Evolutionary conservation across 2,113 vertebrate genomes (phyloP).

Genomic region (Jaculus jaculus): DNA sequence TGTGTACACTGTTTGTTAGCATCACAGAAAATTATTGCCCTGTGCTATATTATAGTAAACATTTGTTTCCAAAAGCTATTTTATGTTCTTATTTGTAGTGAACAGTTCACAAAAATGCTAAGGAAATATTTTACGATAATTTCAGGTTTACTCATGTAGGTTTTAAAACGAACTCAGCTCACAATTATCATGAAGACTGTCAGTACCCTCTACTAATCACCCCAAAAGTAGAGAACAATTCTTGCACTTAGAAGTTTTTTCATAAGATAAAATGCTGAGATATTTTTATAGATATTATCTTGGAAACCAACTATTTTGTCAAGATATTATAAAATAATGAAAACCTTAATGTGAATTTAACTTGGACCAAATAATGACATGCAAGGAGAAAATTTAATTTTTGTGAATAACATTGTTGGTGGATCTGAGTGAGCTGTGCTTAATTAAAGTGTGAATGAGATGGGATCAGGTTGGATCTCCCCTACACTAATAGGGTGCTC

Average conservation of each 20-base stretch:
- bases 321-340: conserved; percentile 1
- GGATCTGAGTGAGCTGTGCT: background rate
- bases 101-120: background rate
- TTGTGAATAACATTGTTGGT: background rate
- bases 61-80: background rate
- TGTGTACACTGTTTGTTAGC: background rate
- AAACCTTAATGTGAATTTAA: conserved; percentile 8
- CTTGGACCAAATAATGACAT: background rate
- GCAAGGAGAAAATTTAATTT: background rate
- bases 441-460: background rate
- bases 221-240: background rate
- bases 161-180: background rate
- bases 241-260: background rate
- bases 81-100: background rate
- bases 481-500: background rate
- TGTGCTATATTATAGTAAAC: background rate
- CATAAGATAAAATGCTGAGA: background rate
- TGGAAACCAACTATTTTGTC: conserved; percentile 3
- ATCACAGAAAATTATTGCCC: background rate
- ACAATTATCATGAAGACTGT: background rate
- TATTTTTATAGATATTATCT: background rate
- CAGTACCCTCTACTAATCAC: background rate
- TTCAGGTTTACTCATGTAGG: background rate
- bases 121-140: background rate
- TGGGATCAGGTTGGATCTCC: background rate